phyloP scores from a whole-genome alignment of 1,140 invertebrate species.

The Lordiphosa stackelbergi region DNA sequence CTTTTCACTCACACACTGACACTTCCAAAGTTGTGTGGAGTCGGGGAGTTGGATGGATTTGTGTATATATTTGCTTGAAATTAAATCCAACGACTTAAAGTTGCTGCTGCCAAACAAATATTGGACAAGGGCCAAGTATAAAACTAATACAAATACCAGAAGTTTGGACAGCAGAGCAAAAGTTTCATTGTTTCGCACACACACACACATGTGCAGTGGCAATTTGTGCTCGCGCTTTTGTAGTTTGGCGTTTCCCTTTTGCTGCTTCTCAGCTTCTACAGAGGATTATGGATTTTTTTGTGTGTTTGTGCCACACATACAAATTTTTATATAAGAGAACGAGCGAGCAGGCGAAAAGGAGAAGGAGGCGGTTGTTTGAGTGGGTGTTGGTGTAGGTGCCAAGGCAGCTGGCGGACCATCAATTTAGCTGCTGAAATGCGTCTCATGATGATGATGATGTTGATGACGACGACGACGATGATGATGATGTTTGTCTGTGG shows the following conservation, averaged over 20 bases:
- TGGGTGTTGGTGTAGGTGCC: slow-evolving; percentile 34
- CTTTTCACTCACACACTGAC: slow-evolving; percentile 28
- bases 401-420: slow-evolving; percentile 61
- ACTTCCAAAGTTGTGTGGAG: neutral
- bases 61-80: slow-evolving; percentile 44
- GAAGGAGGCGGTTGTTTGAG: slow-evolving; percentile 2
- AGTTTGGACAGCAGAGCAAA: slow-evolving; percentile 38
- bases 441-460: slow-evolving; percentile 8
- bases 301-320: slow-evolving; percentile 37
- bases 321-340: slow-evolving; percentile 7
- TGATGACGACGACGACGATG: slow-evolving; percentile 28
- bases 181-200: slow-evolving; percentile 64
- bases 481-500: slow-evolving; percentile 72
- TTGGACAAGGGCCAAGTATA: slow-evolving; percentile 48
- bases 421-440: slow-evolving; percentile 47
- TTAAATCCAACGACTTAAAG: slow-evolving; percentile 54
- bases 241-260: slow-evolving; percentile 72
- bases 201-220: slow-evolving; percentile 16
- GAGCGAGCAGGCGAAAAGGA: too few relatives aligned
- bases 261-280: slow-evolving; percentile 44
- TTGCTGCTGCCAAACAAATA: slow-evolving; percentile 50
- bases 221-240: slow-evolving; percentile 61
- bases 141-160: slow-evolving; percentile 49
- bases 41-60: slow-evolving; percentile 33
- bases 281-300: slow-evolving; percentile 70